Conservation (phyloP, 2,113 vertebrate genomes). For the Cyanoramphus novaezelandiae region DNA sequence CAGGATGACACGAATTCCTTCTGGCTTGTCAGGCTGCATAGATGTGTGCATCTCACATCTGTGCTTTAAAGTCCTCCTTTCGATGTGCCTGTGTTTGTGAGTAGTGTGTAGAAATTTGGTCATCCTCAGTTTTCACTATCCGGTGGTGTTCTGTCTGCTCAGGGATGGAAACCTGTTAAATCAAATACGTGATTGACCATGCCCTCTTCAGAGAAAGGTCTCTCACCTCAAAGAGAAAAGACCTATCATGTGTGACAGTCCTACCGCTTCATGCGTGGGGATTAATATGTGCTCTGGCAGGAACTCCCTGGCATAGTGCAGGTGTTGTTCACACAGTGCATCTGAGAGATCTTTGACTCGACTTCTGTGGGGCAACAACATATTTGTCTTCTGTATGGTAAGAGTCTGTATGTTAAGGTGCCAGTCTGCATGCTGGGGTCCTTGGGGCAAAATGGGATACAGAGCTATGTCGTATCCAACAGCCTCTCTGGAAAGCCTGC, state of each 20-base stretch:
- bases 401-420: not conserved
- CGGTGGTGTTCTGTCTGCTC: not conserved
- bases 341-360: not conserved
- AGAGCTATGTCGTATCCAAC: not conserved
- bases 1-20: not conserved
- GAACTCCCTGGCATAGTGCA: not conserved
- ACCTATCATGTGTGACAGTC: not conserved
- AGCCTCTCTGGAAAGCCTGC: not conserved
- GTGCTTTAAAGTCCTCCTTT: not conserved
- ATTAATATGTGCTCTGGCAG: not conserved
- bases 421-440: not conserved
- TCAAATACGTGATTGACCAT: not conserved
- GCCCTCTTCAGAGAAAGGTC: not conserved
- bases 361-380: not conserved
- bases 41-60: not conserved
- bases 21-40: not conserved
- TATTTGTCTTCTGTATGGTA: not conserved
- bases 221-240: not conserved
- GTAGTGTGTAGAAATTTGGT: not conserved
- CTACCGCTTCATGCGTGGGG: not conserved
- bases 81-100: not conserved
- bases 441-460: not conserved
- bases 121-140: not conserved
- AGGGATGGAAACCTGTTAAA: not conserved
- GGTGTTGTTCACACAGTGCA: not conserved